Conservation (phyloP, 2,113 vertebrate genomes). For the Uria aalge region DNA sequence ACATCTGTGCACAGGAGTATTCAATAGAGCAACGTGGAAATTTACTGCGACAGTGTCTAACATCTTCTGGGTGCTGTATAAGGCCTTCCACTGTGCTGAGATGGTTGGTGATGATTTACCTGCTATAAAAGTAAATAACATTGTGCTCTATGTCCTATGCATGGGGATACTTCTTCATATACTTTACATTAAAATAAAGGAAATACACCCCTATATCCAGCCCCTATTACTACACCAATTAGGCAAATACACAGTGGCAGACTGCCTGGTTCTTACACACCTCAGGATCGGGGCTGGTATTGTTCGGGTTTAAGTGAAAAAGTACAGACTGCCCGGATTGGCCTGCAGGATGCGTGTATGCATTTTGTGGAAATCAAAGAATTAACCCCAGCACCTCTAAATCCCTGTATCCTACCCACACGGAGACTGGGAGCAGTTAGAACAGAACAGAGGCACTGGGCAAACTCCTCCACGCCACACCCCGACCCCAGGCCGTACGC, state of each 20-base stretch:
- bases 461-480: neutral
- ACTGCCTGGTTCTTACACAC: neutral
- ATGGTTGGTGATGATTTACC: neutral
- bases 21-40: neutral
- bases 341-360: neutral
- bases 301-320: neutral
- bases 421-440: neutral
- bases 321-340: neutral
- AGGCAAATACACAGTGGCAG: neutral
- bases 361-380: neutral
- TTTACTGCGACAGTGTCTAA: neutral
- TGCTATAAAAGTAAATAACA: neutral
- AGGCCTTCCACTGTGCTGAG: neutral
- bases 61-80: neutral
- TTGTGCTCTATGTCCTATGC: neutral
- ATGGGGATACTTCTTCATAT: neutral
- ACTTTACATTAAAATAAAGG: neutral
- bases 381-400: neutral
- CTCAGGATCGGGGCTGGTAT: neutral
- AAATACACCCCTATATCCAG: neutral
- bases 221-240: neutral
- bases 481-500: rapidly evolving
- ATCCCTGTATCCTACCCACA: neutral
- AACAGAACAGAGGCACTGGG: neutral
- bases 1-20: neutral